Evolutionary conservation across 2,113 vertebrate genomes (phyloP).

Genomic region (Xerus inauris): DNA sequence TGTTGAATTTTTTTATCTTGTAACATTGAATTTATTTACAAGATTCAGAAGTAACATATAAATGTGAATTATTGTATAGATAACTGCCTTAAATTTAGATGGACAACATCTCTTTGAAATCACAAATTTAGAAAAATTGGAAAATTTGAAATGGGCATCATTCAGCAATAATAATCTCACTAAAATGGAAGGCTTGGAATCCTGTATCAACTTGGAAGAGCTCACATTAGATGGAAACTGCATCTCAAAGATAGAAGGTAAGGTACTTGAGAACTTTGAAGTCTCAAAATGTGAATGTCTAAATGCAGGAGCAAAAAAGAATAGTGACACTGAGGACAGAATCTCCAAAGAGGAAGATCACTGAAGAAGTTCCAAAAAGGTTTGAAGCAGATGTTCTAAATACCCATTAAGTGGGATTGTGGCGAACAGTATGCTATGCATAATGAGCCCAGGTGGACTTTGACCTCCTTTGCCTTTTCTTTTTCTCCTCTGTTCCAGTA

Average conservation of each 20-base stretch:
- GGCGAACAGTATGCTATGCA: neutral
- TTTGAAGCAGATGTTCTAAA: neutral
- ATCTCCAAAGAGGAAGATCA: conserved; percentile 2
- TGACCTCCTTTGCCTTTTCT: neutral
- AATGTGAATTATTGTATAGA: conserved; percentile 84
- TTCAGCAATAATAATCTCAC: conserved; percentile 92
- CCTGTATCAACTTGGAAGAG: conserved; percentile 90
- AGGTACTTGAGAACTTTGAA: neutral
- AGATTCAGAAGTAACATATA: conserved; percentile 65
- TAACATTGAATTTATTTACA: conserved; percentile 54
- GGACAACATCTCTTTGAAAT: conserved; percentile 89
- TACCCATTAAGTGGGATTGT: neutral
- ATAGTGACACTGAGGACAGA: neutral
- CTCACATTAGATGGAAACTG: conserved; percentile 91
- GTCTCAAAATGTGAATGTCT: conserved; percentile 8
- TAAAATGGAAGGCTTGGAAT: conserved; percentile 89
- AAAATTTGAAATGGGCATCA: conserved; percentile 92
- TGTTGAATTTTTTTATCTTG: conserved; percentile 40
- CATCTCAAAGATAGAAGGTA: conserved; percentile 90
- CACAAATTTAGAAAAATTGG: conserved; percentile 87
- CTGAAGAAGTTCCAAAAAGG: neutral
- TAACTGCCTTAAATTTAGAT: conserved; percentile 91
- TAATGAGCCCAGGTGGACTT: neutral
- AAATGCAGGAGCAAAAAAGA: neutral
- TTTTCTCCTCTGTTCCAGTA: neutral